A percentile compares a stretch with the other conserved stretches of the same genome.
Evolutionary conservation across 2,888 invertebrate genomes (phyloP).

Genomic region (Drosophila anceps): DNA sequence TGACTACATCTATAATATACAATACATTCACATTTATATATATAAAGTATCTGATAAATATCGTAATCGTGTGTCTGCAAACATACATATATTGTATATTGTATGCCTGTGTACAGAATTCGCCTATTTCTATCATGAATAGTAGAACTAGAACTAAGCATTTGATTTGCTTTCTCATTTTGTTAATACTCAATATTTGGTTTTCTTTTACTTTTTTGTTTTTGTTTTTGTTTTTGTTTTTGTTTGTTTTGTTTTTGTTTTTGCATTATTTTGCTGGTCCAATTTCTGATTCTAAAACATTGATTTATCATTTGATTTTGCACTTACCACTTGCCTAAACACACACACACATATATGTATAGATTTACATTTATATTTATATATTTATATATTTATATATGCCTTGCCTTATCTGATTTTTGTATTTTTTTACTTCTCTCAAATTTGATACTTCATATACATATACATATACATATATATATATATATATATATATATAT

Average conservation of each 20-base stretch:
- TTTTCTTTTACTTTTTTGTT: constrained; percentile 2
- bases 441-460: constrained; percentile 5
- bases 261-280: constrained; percentile 61
- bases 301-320: constrained; percentile 56
- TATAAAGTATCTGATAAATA: constrained; percentile 46
- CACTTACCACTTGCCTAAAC: constrained; percentile 30
- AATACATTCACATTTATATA: constrained; percentile 47
- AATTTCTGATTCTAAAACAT: constrained; percentile 65
- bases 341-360: constrained; percentile 31
- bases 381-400: constrained; percentile 4
- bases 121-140: constrained; percentile 13
- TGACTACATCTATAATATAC: constrained; percentile 55
- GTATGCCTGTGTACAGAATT: constrained; percentile 26
- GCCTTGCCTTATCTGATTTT: neutral
- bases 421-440: constrained; percentile 15
- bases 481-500: too few relatives aligned
- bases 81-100: constrained; percentile 11
- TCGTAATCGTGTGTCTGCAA: constrained; percentile 17
- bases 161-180: constrained; percentile 25
- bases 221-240: too few relatives aligned
- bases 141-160: constrained; percentile 27
- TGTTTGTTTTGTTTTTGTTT: constrained; percentile 17
- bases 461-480: neutral
- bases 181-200: neutral
- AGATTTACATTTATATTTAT: too few relatives aligned